Evolutionary conservation across 2,113 vertebrate genomes (phyloP).

Genomic region (Phylloscopus whistleri): DNA sequence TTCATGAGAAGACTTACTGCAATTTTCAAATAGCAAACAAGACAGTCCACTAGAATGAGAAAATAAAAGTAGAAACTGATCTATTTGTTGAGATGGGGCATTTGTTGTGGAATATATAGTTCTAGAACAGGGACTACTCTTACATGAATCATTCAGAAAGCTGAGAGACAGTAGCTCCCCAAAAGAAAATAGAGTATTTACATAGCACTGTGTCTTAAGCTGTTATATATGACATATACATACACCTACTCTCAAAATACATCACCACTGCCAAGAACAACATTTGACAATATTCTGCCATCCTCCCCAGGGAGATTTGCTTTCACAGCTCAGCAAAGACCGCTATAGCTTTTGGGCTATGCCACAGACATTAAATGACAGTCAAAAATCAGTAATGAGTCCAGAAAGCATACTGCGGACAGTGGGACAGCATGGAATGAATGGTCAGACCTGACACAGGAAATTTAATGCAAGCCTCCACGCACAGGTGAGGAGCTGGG

Average conservation of each 20-base stretch:
- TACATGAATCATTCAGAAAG: neutral
- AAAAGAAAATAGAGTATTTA: neutral
- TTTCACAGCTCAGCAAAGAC: neutral
- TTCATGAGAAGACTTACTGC: neutral
- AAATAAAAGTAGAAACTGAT: neutral
- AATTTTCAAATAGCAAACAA: neutral
- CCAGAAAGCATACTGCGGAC: neutral
- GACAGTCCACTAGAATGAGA: neutral
- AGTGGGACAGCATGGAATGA: rapidly evolving
- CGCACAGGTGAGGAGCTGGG: rapidly evolving
- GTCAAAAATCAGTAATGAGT: neutral
- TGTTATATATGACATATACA: neutral
- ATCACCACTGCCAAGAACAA: neutral
- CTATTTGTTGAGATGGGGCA: neutral
- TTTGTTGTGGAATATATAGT: neutral
- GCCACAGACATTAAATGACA: neutral
- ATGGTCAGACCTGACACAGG: neutral
- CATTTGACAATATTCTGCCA: neutral
- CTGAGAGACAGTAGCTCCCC: neutral
- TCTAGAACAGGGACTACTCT: neutral
- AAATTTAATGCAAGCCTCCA: neutral
- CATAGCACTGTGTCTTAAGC: neutral
- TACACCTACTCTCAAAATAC: neutral
- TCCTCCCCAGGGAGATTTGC: neutral
- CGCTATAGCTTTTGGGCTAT: neutral